Base-by-base conservation (phyloP, 2,888 invertebrate genomes). In the Tricholauxania praeusta region DNA sequence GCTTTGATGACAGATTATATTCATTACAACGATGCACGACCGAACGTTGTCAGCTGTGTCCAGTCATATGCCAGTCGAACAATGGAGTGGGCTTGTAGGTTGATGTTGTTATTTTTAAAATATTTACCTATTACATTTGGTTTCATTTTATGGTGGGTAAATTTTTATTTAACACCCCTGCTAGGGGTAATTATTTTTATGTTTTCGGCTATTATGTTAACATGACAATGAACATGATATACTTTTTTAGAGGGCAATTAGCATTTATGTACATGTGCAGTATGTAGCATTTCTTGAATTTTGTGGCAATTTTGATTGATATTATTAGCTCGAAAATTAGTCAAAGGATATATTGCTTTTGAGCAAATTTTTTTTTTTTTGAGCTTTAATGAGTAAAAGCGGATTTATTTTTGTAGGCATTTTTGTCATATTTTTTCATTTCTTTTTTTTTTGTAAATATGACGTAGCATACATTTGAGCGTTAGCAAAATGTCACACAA, bases 1-100 rank as follows among this genome's bases (percentile, higher is more conserved):
- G 71, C 82, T 85, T 83, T 84, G 84, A 84, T 84, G 82, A 82
- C 80, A 83, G 85, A 84, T 82, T 84, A 82, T 82, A 80, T 85
- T 84, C 84, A 82, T 84, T 83, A 81, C 78, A 79, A 74, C 79
- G 77, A 74, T 72, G 76, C 47, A 62, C 55, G 22, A 49, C 32
- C 47, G 59, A 19, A 14, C 12, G 17, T 19, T 52, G 74, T 52
- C 78, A 78, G 75, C 75, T 77, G 79, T 78, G 82, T 32, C 68
- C 48, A 28, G 28, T 53, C 51, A 22, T 51, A 28, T 8, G 17
- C n/a, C 57, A 12, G 5, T 32, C 59, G 39, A 4, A 39, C 10
- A 12, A 47, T 47, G 49, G 19, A 62, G 8, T 48, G 59, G 57
- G 19, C 1, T 48, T 32, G 17, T 47, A 60, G 51, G 52, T 62